Evolutionary conservation across 1,140 invertebrate genomes (phyloP).

Genomic region (honey bee (Apis mellifera)): Amel_HAv3.1 CM009936.2:6374001-6374500

Average conservation of each 20-base stretch:
- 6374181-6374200: conserved; percentile 51
- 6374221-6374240: conserved; percentile 69
- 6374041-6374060: no score
- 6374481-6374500: conserved; percentile 37
- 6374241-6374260: conserved; percentile 71
- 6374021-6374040: no score
- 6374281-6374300: conserved; percentile 75
- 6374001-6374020: no score
- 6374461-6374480: no score
- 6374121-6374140: no score
- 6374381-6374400: conserved; percentile 75
- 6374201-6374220: conserved; percentile 34
- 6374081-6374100: no score
- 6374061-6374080: no score
- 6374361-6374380: conserved; percentile 77
- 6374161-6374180: not conserved
- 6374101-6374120: no score
- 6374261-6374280: conserved; percentile 62
- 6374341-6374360: conserved; percentile 75
- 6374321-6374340: conserved; percentile 60
- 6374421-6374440: conserved; percentile 26
- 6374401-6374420: conserved; percentile 68
- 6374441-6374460: conserved; percentile 26
- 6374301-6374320: conserved; percentile 64
- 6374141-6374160: not conserved